Base-by-base conservation (phyloP, 2,113 vertebrate genomes). In the Sapajus apella region DNA sequence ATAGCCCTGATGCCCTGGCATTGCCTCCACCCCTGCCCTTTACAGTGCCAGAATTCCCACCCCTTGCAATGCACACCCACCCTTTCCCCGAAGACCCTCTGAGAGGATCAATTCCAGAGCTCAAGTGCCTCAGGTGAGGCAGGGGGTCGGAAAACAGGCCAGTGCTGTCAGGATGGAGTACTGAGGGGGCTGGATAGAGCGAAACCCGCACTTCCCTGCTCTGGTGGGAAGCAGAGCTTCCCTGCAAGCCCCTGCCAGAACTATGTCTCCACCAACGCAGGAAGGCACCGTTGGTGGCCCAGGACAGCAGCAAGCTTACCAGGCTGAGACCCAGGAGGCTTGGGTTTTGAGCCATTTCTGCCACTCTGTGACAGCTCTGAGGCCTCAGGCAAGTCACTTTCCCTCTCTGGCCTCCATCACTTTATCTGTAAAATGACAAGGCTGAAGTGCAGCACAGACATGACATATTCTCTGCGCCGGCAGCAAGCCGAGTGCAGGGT, bases 371-470 rank as follows among this genome's bases (percentile, higher is more conserved):
- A 80, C 73, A 96, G 76, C 76, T 96, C 47, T 86, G 6, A 11
- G 75, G 37, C 84, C 90, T 81, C 66, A 4, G 79, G 73, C 66
- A 80, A 94, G 40, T 76, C 70, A 37, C 70, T 85, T 72, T 30
- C 56, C 52, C 21, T 64, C 94, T 66, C 92, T 90, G 61, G 61
- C 25, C 80, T 82, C 73, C 25, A 10, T 66, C 40, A 52, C 37
- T 86, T 82, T 55, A 35, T 61, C 64, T 88, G 18, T 32, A 58
- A 87, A 96, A 82, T 72, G 45, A 64, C 76, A 73, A 75, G 88
- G 76, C n/a, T 30, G 50, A 45, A 40, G 52, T 0, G 23, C 20
- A 95, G 70, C 80, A 73, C 35, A 80, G n/a, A 50, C 27, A 5
- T 32, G 6, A 50, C 27, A 21, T 32, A 58, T 18, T 66, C 55